Base-by-base conservation (phyloP, 1,140 invertebrate species). In the Bombus vancouverensis region DNA sequence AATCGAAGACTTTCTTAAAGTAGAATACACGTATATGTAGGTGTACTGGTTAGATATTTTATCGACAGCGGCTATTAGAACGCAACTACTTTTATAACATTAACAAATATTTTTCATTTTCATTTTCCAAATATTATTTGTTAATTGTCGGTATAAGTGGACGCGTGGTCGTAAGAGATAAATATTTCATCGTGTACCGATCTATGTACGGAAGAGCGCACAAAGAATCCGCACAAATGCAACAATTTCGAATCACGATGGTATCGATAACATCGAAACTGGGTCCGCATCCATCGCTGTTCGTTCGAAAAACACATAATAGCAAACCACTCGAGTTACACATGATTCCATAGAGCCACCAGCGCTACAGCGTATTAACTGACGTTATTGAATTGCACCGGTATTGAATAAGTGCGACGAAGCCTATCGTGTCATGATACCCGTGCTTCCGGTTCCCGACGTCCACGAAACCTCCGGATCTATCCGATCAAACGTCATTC, bases 351-450 rank as follows among this genome's bases (percentile, higher is more conserved):
- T 74, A 72, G 39, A 72, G 1, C 53, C 37, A 57, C 12, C 5
- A 32, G 15, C 59, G 47, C 5, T 53, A 53, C 59, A 39, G 22
- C 22, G 81, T 68, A 83, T 84, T 80, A 84, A 70, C 75, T 53
- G 66, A 42, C 37, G 75, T 79, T 72, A 79, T 79, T 72, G 83
- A 78, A 79, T 79, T 74, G 77, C 83, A 18, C 32, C 47, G 74
- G 75, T 77, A 89, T 88, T 87, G 88, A 88, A 76, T 42, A 73
- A 85, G 80, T 80, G 86, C 87, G 74, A 65, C 66, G 88, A 80
- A 89, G 88, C 87, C 74, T 81, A 57, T 86, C 76, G 83, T 47
- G 83, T 47, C 83, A 44, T 39, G 76, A 84, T 84, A 84, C 53
- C 76, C 66, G 18, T 53, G 53, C 37, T 78, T 78, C 76, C 83